Conservation (phyloP, 2,888 invertebrate genomes). For the Cantharis rufa region DNA sequence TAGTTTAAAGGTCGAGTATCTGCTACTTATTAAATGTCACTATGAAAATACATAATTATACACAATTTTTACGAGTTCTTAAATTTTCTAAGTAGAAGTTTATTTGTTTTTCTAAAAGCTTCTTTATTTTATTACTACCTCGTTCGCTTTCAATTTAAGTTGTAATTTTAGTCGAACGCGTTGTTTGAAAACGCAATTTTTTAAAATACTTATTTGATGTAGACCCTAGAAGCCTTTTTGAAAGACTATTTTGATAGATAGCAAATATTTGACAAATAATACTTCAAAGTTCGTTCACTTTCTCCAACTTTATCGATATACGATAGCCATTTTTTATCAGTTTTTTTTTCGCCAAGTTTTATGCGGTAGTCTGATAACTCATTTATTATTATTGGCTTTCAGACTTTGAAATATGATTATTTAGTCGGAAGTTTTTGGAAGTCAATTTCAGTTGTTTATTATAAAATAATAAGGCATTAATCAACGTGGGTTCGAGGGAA, state of each 20-base stretch:
- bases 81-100: neutral
- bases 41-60: constrained; percentile 1
- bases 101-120: neutral
- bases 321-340: constrained; percentile 18
- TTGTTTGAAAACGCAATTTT: neutral
- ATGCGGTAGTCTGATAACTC: constrained; percentile 13
- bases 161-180: neutral
- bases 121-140: neutral
- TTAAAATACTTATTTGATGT: neutral
- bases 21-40: constrained; percentile 15
- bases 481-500: neutral
- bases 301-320: constrained; percentile 14
- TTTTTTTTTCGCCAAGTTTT: constrained; percentile 8
- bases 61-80: neutral
- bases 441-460: neutral
- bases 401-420: neutral
- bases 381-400: constrained; percentile 11
- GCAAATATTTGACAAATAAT: constrained; percentile 3
- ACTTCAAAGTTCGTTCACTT: constrained; percentile 18
- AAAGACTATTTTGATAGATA: neutral
- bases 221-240: neutral
- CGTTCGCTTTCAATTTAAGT: neutral
- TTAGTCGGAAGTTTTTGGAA: neutral
- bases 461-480: neutral
- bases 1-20: constrained; percentile 15